Base-by-base conservation (phyloP, 2,797 vertebrate genomes). In the Coreius guichenoti region DNA sequence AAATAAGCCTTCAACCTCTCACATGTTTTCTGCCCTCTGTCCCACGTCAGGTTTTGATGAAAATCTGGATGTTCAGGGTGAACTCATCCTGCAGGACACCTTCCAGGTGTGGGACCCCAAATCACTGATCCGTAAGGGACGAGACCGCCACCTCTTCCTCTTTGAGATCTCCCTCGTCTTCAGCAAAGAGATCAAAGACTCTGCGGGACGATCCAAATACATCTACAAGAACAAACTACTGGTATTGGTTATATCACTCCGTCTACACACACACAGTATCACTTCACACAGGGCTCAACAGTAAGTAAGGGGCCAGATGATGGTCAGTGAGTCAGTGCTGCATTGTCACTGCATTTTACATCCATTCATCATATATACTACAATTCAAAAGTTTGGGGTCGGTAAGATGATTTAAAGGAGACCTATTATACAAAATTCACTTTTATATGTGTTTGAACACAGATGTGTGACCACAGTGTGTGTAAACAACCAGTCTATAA, bases 61-160 rank as follows among this genome's bases (percentile, higher is more conserved):
- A 91, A 99, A 98, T 92, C 93, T 99, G 92, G 98, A 98, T 0
- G 97, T 98, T 70, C 98, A 99, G 91, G 98, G 98, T 19, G 98
- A 99, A 90, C 95, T 99, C 86, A 97, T 99, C 89, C 96, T 99
- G 75, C 98, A 99, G 93, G 98, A 99, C 93, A 97, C 97, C 75
- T 99, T 99, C 93, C 98, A 99, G 95, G 98, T 99, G 26, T 99
- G 98, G 98, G 98, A 99, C 90, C 98, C 98, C 8, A 98, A 98
- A 90, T 98, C 98, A 8, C 96, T 99, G 88, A 99, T 99, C 94
- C 95, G 98, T 87, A 99, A 99, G 86, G 98, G 98, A 23, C 94
- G 98, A 45, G 98, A 99, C 90, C 95, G 98, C 12, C 98, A 99
- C 93, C 96, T 99, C 88, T 99, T 99, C 94, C 97, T 99, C 89